phyloP scores from a whole-genome alignment of 1,140 invertebrate genomes.

The Penaeus indicus region DNA sequence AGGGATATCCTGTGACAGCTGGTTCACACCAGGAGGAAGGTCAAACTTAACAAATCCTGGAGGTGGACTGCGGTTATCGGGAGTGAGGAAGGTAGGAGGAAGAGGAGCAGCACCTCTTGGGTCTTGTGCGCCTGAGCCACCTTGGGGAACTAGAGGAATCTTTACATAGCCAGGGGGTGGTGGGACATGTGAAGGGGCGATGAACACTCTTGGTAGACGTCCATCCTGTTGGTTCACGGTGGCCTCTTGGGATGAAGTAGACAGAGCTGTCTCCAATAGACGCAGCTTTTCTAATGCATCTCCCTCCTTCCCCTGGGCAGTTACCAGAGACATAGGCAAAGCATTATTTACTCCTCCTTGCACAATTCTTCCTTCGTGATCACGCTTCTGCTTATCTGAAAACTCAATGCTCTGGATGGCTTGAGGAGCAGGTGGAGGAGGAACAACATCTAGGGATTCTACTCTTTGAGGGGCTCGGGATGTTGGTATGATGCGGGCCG shows the following conservation, averaged over 20 bases:
- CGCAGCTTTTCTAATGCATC: conserved; percentile 46
- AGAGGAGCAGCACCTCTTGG: neutral
- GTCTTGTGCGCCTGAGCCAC: neutral
- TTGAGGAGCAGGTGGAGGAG: conserved; percentile 17
- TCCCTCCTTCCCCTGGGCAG: conserved; percentile 44
- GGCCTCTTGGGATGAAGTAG: conserved; percentile 8
- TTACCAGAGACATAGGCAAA: conserved; percentile 43
- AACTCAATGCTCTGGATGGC: conserved; percentile 39
- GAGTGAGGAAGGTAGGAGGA: conserved; percentile 51
- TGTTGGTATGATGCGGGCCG: conserved; percentile 38
- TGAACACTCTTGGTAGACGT: conserved; percentile 49
- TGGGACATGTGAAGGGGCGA: conserved; percentile 51
- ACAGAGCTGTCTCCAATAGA: conserved; percentile 47
- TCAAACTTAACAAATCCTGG: conserved; percentile 57
- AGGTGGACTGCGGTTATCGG: conserved; percentile 32
- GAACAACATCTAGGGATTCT: conserved; percentile 10
- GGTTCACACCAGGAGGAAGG: conserved; percentile 33
- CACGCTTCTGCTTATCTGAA: conserved; percentile 60
- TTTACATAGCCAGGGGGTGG: conserved; percentile 58
- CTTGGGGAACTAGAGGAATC: conserved; percentile 56
- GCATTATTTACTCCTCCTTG: conserved; percentile 36
- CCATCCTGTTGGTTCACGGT: conserved; percentile 2
- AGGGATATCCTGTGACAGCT: conserved; percentile 48
- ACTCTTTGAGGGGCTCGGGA: neutral
- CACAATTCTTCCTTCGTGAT: conserved; percentile 42